Evolutionary conservation across 2,888 invertebrate species (phyloP).

Genomic region (Vanessa cardui): DNA sequence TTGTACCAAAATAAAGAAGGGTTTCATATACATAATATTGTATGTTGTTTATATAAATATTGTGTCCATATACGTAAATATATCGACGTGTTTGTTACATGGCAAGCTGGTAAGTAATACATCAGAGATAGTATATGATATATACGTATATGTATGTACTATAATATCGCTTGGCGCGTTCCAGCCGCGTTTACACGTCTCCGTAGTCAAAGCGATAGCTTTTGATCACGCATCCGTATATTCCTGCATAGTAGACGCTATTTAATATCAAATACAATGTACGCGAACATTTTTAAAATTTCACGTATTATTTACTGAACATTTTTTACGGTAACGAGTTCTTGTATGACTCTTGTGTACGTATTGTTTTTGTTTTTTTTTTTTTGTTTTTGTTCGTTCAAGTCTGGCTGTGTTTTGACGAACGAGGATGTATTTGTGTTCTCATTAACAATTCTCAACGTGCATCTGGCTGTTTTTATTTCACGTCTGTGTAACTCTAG

Average conservation of each 20-base stretch:
- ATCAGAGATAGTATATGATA: slow-evolving; percentile 2
- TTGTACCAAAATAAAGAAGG: no score
- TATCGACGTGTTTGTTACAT: slow-evolving; percentile 5
- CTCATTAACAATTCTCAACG: not conserved
- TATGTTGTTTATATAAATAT: no score
- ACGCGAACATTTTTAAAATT: slow-evolving; percentile 10
- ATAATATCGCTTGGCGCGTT: slow-evolving; percentile 19
- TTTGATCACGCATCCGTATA: slow-evolving; percentile 36
- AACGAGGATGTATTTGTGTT: not conserved
- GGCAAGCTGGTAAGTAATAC: slow-evolving; percentile 6
- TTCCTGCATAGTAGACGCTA: slow-evolving; percentile 29
- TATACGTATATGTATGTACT: slow-evolving; percentile 4
- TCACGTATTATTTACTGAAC: slow-evolving; percentile 7
- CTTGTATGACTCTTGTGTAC: not conserved
- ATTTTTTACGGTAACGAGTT: slow-evolving; percentile 3
- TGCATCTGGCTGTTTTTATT: not conserved
- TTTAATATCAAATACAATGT: slow-evolving; percentile 31
- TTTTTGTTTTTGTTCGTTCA: not conserved
- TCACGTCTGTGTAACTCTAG: no score
- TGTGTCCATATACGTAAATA: not conserved
- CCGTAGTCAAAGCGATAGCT: slow-evolving; percentile 37
- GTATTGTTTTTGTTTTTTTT: not conserved
- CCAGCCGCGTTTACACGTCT: slow-evolving; percentile 32
- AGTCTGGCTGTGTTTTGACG: not conserved
- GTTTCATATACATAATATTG: no score